phyloP scores from a whole-genome alignment of 2,888 invertebrate genomes.

The Cephonodes hylas region DNA sequence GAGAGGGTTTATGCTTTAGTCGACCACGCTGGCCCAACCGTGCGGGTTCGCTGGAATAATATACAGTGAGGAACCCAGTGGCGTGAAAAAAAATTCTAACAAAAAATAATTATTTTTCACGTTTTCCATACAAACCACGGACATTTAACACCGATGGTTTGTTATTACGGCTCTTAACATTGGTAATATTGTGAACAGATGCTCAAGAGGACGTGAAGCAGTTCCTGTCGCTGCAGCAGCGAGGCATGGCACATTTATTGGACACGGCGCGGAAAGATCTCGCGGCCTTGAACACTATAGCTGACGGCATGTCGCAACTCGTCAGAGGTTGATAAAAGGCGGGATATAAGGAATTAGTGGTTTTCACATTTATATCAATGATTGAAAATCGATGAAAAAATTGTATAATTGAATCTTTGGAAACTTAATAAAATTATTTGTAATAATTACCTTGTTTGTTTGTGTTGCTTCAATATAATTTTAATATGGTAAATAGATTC shows the following conservation, averaged over 20 bases:
- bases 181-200: constrained; percentile 61
- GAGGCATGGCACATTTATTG: constrained; percentile 92
- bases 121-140: too few relatives aligned
- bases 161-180: too few relatives aligned
- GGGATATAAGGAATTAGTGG: not conserved
- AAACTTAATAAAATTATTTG: not conserved
- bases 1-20: too few relatives aligned
- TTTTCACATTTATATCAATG: not conserved
- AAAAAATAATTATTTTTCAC: too few relatives aligned
- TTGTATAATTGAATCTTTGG: not conserved
- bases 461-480: too few relatives aligned
- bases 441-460: too few relatives aligned
- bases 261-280: constrained; percentile 91
- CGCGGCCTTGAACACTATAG: constrained; percentile 88
- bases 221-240: constrained; percentile 92
- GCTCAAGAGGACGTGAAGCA: constrained; percentile 87
- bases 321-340: constrained; percentile 39
- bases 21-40: too few relatives aligned
- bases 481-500: too few relatives aligned
- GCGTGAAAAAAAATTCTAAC: too few relatives aligned
- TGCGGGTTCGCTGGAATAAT: too few relatives aligned
- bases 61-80: too few relatives aligned
- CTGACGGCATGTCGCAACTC: constrained; percentile 87
- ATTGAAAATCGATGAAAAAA: not conserved
- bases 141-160: too few relatives aligned